Base-by-base conservation (phyloP, 1,140 invertebrate species). In the Leptopilina clavipes region DNA sequence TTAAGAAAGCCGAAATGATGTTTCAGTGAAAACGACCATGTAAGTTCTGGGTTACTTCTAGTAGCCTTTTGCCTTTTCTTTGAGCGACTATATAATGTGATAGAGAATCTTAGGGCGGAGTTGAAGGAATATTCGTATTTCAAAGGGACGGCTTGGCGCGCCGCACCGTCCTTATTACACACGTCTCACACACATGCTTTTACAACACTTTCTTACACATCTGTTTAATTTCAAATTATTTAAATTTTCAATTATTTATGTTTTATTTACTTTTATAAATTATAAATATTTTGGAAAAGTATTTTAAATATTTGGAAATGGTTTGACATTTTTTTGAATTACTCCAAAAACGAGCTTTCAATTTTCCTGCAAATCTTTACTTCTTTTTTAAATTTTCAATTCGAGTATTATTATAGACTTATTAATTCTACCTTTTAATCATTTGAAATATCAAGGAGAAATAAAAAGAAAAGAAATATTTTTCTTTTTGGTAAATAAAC, bases 101-200 rank as follows among this genome's bases (percentile, higher is more conserved):
- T 79, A 72, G 54, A 74, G 76, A 75, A 76, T 81, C 71, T 75
- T 79, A 72, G 48, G 74, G 75, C 77, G 75, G 75, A 75, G 76
- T 74, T 75, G 70, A 52, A 72, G 70, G 73, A 74, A 78, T 78
- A 76, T 78, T 81, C 79, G 74, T 78, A 79, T 81, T 81, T 81
- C 79, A 81, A 81, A 81, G 79, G 76, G 70, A 59, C 31, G 75
- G 52, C 73, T 74, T 76, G 75, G 56, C 76, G 75, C 54, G 71
- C 79, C 79, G 77, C 77, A 45, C 44, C 45, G 73, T 74, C 48
- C 75, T 76, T 19, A 75, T 77, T 80, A 77, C 52, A 44, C 14
- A 31, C 59, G 22, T 22, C 56, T 22, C 56, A 25, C 59, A n/a
- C 59, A 65, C 8, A 31, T 52, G 48, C 17, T 52, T 31, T 31